phyloP scores from a whole-genome alignment of 2,797 vertebrate species.

The Cheirogaleus major region DNA sequence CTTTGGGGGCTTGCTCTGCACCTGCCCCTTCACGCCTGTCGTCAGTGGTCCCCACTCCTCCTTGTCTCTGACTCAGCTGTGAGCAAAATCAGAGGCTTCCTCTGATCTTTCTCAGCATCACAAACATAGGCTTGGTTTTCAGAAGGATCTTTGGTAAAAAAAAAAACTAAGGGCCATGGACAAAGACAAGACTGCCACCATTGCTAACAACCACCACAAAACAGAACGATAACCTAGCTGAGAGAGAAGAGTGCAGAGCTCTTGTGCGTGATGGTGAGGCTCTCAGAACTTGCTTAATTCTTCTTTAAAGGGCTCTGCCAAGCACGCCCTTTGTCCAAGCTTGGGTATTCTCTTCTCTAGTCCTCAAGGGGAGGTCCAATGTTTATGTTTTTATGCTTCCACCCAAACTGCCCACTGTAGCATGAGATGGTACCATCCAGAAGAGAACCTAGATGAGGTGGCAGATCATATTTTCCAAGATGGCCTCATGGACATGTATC shows the following conservation, averaged over 20 bases:
- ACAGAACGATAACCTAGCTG: neutral
- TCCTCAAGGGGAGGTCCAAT: neutral
- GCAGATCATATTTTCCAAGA: neutral
- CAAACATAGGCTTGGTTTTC: neutral
- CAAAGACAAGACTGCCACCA: neutral
- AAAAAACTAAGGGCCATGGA: neutral
- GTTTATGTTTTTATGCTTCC: neutral
- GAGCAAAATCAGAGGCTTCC: constrained; percentile 5
- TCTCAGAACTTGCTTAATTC: neutral
- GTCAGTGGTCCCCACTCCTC: neutral
- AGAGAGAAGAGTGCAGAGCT: neutral
- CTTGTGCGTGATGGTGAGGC: neutral
- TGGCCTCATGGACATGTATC: neutral
- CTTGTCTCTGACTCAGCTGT: neutral
- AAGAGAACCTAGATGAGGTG: neutral
- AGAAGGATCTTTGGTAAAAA: constrained; percentile 10
- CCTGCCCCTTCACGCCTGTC: neutral
- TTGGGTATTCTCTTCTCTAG: neutral
- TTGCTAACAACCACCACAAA: neutral
- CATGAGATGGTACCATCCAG: neutral
- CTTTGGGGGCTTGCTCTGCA: fast-evolving
- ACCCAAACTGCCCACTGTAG: neutral
- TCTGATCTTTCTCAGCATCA: neutral
- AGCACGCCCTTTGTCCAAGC: neutral
- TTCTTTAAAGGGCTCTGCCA: neutral